A percentile compares a stretch with the other conserved stretches of the same genome.
Conservation (phyloP, 2,113 vertebrate genomes). For the Bombycilla garrulus region DNA sequence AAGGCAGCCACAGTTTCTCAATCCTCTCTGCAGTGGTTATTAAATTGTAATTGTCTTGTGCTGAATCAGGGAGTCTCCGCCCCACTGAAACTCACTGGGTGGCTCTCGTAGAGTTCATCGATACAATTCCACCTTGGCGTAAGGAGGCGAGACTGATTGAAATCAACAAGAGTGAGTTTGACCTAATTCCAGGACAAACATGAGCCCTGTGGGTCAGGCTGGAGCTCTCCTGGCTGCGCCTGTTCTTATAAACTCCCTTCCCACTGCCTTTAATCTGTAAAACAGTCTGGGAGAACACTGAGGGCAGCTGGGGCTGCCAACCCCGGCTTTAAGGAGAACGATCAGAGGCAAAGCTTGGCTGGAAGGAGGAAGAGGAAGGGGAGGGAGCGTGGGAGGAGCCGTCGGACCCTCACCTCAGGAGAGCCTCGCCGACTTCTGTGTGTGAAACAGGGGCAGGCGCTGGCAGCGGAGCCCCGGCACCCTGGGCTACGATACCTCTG, state of each 20-base stretch:
- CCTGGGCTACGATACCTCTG: background rate
- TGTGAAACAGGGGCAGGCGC: background rate
- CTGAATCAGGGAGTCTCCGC: constrained; percentile 49
- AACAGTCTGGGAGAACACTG: background rate
- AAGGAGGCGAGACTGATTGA: background rate
- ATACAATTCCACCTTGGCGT: constrained; percentile 3
- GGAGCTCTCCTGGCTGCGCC: background rate
- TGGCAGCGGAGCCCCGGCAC: background rate
- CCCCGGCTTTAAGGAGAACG: background rate
- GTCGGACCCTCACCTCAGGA: background rate
- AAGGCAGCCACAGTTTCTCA: constrained; percentile 47
- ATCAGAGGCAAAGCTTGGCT: background rate
- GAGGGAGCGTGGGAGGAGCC: background rate
- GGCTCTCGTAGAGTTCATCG: constrained; percentile 10
- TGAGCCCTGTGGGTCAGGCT: background rate
- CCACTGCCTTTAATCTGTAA: background rate
- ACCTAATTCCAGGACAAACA: constrained; percentile 25
- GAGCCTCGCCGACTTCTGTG: background rate
- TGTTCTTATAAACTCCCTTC: constrained; percentile 28
- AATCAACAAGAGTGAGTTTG: background rate
- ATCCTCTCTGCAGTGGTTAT: constrained; percentile 29
- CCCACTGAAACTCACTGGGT: constrained; percentile 41
- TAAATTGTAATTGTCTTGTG: constrained; percentile 36
- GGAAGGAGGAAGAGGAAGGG: background rate
- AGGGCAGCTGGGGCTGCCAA: background rate